A percentile compares a stretch with the other conserved stretches of the same genome.
These are phyloP conservation scores for Aricia artaxerxes DNA, from an alignment of 2,888 invertebrate species.

Conservation along the genomic window DNA sequence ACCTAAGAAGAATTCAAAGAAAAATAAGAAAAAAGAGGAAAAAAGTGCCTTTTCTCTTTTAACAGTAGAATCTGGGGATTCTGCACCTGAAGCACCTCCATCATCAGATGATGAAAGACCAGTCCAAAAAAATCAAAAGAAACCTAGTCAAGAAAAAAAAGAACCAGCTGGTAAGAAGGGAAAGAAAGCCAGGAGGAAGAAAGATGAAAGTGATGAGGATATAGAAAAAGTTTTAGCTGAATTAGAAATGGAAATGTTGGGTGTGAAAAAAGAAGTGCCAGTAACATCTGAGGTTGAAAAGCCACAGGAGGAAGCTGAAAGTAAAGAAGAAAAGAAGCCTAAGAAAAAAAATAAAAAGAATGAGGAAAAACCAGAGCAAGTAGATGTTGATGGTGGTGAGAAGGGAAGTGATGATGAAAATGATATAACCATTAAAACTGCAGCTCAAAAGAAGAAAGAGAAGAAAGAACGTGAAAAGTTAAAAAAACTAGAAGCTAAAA, in stretches of 20 bases:
- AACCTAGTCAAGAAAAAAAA: slow-evolving; percentile 64
- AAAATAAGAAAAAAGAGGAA: slow-evolving; percentile 70
- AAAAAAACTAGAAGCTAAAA: slow-evolving; percentile 86
- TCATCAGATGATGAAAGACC: slow-evolving; percentile 73
- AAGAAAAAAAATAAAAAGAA: slow-evolving; percentile 69
- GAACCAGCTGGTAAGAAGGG: slow-evolving; percentile 83
- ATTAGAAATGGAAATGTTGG: slow-evolving; percentile 89
- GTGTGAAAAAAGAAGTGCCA: slow-evolving; percentile 76
- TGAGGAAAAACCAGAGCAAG: slow-evolving; percentile 51
- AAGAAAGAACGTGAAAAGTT: slow-evolving; percentile 91
- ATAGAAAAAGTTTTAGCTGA: slow-evolving; percentile 91
- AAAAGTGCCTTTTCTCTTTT: slow-evolving; percentile 85
- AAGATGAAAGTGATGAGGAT: slow-evolving; percentile 89
- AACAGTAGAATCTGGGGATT: slow-evolving; percentile 82
- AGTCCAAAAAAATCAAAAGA: slow-evolving; percentile 62
- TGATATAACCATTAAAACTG: slow-evolving; percentile 86
- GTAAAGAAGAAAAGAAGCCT: slow-evolving; percentile 55
- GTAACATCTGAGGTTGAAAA: slow-evolving; percentile 64
- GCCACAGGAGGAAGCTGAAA: slow-evolving; percentile 60
- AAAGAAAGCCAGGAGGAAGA: slow-evolving; percentile 86
- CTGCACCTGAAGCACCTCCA: slow-evolving; percentile 63
- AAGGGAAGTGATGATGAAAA: slow-evolving; percentile 78
- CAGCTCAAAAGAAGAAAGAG: slow-evolving; percentile 94
- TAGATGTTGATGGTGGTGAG: slow-evolving; percentile 57
- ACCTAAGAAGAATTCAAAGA: slow-evolving; percentile 68